phyloP scores from a whole-genome alignment of 2,113 vertebrate species.

The Elachura formosa region DNA sequence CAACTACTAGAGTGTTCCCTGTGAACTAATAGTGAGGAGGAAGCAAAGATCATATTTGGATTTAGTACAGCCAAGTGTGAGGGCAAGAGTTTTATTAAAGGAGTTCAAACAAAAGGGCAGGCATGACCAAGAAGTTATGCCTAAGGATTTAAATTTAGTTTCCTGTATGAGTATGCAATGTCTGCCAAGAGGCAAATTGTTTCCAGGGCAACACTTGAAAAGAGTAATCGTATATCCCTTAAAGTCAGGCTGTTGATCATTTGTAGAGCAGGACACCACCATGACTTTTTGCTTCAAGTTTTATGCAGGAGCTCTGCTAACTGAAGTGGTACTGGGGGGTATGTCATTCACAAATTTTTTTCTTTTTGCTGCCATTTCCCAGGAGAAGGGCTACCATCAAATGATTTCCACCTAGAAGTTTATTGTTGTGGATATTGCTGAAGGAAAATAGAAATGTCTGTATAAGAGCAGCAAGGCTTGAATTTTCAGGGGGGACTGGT shows the following conservation, averaged over 20 bases:
- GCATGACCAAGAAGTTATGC: conserved; percentile 68
- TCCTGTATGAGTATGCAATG: conserved; percentile 36
- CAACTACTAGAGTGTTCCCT: conserved; percentile 58
- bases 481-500: not conserved
- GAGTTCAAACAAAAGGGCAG: conserved; percentile 67
- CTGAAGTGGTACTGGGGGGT: not conserved
- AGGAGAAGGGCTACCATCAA: not conserved
- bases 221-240: conserved; percentile 46
- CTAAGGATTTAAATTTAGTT: conserved; percentile 70
- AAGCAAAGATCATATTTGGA: conserved; percentile 68
- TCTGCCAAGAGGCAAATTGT: conserved; percentile 70
- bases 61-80: conserved; percentile 68
- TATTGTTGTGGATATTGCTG: not conserved
- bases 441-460: not conserved
- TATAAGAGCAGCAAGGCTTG: not conserved
- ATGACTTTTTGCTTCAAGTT: not conserved
- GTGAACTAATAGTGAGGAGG: conserved; percentile 67
- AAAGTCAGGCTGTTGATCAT: not conserved
- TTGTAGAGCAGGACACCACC: not conserved
- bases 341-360: not conserved
- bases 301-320: not conserved
- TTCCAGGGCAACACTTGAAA: conserved; percentile 66
- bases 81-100: conserved; percentile 67
- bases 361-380: not conserved
- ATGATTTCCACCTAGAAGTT: not conserved